Evolutionary conservation across 2,113 vertebrate species (phyloP).

Genomic region (Myrmecobius fasciatus): DNA sequence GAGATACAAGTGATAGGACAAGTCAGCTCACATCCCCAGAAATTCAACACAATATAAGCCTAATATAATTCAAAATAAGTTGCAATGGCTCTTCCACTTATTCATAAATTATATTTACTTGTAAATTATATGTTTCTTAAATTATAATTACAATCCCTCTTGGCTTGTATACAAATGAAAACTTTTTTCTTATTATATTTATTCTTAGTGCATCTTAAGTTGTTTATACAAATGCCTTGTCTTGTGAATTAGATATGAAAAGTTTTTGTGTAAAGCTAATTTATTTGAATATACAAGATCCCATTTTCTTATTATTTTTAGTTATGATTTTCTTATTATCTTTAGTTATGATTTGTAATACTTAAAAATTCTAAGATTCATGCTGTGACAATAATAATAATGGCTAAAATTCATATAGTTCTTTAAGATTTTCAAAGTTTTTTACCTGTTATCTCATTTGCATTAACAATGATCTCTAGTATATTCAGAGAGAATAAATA

Average conservation of each 20-base stretch:
- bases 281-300: background rate
- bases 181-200: background rate
- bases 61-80: background rate
- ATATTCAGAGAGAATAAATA: background rate
- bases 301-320: constrained; percentile 12
- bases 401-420: background rate
- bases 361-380: background rate
- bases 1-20: background rate
- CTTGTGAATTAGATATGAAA: constrained; percentile 2
- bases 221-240: constrained; percentile 24
- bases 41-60: no score
- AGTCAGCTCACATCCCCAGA: background rate
- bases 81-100: background rate
- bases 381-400: constrained; percentile 13
- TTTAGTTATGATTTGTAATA: background rate
- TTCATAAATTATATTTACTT: background rate
- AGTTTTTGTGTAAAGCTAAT: constrained; percentile 1
- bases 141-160: background rate
- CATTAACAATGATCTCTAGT: background rate
- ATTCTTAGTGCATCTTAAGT: constrained; percentile 25
- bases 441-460: constrained; percentile 16
- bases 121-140: no score
- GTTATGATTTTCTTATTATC: constrained; percentile 11
- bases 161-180: background rate
- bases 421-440: background rate